phyloP scores from a whole-genome alignment of 2,888 invertebrate species.

The Callyntrura sp. region DNA sequence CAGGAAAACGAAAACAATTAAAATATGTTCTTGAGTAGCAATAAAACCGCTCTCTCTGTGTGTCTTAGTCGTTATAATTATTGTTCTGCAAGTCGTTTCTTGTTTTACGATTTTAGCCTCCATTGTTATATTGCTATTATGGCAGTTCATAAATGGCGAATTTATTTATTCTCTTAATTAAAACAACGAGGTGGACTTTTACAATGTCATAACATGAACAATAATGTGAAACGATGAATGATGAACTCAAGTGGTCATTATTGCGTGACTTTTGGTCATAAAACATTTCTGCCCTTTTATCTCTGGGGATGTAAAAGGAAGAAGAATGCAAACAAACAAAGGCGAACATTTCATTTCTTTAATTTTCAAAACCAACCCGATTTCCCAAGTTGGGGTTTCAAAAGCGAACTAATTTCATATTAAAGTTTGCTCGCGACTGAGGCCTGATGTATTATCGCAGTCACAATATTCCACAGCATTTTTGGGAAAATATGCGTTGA shows the following conservation, averaged over 20 bases:
- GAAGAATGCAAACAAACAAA: slow-evolving; percentile 41
- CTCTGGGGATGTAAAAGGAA: slow-evolving; percentile 17
- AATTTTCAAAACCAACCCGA: no score
- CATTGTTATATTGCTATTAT: slow-evolving; percentile 18
- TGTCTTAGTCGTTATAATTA: slow-evolving; percentile 1
- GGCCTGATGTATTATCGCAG: no score
- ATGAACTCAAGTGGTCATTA: slow-evolving; percentile 45
- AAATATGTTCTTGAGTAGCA: not conserved
- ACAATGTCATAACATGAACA: slow-evolving; percentile 34
- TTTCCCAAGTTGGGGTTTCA: no score
- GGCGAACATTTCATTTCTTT: not conserved
- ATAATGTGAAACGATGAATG: slow-evolving; percentile 13
- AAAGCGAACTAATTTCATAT: no score
- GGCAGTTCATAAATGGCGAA: slow-evolving; percentile 28
- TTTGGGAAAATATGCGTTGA: no score
- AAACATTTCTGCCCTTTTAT: slow-evolving; percentile 28
- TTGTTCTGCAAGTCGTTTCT: slow-evolving; percentile 39
- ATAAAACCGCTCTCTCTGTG: not conserved
- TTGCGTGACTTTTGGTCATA: slow-evolving; percentile 66
- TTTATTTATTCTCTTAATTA: slow-evolving; percentile 63
- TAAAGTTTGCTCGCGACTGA: no score
- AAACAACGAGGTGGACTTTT: slow-evolving; percentile 24
- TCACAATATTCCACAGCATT: no score
- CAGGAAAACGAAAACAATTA: slow-evolving; percentile 12
- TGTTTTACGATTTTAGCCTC: slow-evolving; percentile 4